Evolutionary conservation across 2,797 vertebrate genomes (phyloP).

Genomic region (Rhinichthys osculus): DNA sequence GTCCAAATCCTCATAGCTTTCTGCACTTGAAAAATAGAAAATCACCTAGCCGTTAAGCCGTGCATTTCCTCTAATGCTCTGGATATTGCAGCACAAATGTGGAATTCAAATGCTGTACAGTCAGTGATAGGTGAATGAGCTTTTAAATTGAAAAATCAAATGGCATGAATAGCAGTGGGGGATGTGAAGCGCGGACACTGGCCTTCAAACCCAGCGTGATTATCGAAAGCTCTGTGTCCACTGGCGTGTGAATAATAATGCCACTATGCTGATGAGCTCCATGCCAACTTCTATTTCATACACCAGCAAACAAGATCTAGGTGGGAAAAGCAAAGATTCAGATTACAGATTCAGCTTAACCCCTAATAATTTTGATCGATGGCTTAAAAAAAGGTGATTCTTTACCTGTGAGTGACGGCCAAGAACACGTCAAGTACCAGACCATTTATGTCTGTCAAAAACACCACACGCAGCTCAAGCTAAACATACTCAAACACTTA

Average conservation of each 20-base stretch:
- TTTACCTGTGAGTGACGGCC: neutral
- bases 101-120: constrained; percentile 15
- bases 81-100: constrained; percentile 23
- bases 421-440: neutral
- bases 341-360: constrained; percentile 59
- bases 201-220: constrained; percentile 67
- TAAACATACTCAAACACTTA: constrained; percentile 16
- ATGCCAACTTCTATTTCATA: constrained; percentile 67
- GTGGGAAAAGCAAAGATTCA: constrained; percentile 37
- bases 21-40: constrained; percentile 27
- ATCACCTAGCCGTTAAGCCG: constrained; percentile 30
- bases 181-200: constrained; percentile 58
- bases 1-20: constrained; percentile 18
- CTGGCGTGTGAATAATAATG: constrained; percentile 66
- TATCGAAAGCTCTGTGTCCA: constrained; percentile 67
- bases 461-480: constrained; percentile 20
- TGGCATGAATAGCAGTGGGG: constrained; percentile 53
- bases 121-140: constrained; percentile 12
- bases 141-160: constrained; percentile 62
- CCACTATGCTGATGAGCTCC: constrained; percentile 53
- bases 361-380: constrained; percentile 14
- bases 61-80: constrained; percentile 20
- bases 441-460: constrained; percentile 4
- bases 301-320: constrained; percentile 62
- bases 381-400: neutral